phyloP scores from a whole-genome alignment of 2,888 invertebrate species.

The Mamestra brassicae region DNA sequence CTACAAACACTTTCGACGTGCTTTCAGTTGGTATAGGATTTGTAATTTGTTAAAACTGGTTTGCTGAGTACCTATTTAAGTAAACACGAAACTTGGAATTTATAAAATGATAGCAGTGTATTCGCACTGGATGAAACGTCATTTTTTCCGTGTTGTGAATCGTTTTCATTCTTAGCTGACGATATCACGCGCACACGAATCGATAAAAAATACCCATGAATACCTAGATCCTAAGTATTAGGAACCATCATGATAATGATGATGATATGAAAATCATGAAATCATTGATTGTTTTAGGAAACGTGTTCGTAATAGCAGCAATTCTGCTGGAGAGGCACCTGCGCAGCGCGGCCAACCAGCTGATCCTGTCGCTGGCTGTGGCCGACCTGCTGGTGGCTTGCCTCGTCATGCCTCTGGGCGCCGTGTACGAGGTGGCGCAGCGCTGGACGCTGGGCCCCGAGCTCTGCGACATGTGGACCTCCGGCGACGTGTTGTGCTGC shows the following conservation, averaged over 20 bases:
- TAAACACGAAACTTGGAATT: not conserved
- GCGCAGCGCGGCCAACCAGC: conserved; percentile 97
- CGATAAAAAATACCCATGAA: not conserved
- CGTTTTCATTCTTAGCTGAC: not conserved
- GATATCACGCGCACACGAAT: not conserved
- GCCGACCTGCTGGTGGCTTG: conserved; percentile 97
- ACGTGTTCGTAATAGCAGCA: conserved; percentile 98
- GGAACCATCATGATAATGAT: not conserved
- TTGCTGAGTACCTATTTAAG: not conserved
- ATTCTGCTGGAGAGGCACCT: conserved; percentile 96
- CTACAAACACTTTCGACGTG: conserved; percentile 33
- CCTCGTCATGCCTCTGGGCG: conserved; percentile 94
- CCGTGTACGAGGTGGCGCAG: conserved; percentile 94
- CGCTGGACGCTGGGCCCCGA: conserved; percentile 97
- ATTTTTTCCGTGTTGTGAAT: not conserved
- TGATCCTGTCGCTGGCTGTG: conserved; percentile 97
- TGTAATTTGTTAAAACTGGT: not conserved
- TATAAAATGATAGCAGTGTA: not conserved
- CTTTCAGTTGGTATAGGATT: conserved; percentile 8
- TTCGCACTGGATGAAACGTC: not conserved
- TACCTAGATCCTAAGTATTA: not conserved
- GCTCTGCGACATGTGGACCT: conserved; percentile 98
- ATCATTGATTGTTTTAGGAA: conserved; percentile 91
- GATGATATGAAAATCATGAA: not conserved
- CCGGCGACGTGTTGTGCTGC: conserved; percentile 97